Base-by-base conservation (phyloP, 2,797 vertebrate species). In the Gadopsis bispinosus region DNA sequence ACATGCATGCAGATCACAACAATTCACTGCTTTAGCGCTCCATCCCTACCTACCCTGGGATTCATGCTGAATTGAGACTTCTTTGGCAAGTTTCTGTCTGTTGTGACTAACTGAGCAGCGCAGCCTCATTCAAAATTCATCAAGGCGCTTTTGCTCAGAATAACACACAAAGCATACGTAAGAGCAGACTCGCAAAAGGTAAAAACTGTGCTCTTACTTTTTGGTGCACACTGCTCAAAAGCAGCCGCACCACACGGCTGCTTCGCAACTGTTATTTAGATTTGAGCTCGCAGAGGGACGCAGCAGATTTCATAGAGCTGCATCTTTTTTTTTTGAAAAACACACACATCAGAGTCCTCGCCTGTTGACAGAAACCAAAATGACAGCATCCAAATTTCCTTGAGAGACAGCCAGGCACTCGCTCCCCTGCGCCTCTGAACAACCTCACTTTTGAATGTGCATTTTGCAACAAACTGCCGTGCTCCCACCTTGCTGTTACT, bases 51-150 rank as follows among this genome's bases (percentile, higher is more conserved):
- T 53, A 70, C 70, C 60, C 61, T 71, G 88, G 78, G 82, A 87
- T 71, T 87, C 69, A 58, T 9, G 50, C 70, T 53, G 77, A 80
- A 84, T 61, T 47, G 62, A 90, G 80, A 74, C 69, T 76, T 85
- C 70, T 79, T 73, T 72, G 65, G 43, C 7, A 7, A 79, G 70
- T 72, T 83, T 83, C 70, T 43, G 3, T 74, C 78, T 81, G 83
- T 86, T 85, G 79, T 81, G 81, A 86, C 84, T 67, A 84, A 85
- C 81, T 74, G 81, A 86, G 74, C 48, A 8, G 72, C 7, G 55
- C 50, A 2, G 84, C 75, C 83, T 91, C 87, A 91, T 92, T 82
- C 70, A 93, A 85, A 90, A 90, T 91, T 87, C 87, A 93, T 90
- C 77, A 89, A 87, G 84, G 80, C 29, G 19, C 54, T 68, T 80